Evolutionary conservation across 2,113 vertebrate genomes (phyloP).

Genomic region (Stegostoma tigrinum): DNA sequence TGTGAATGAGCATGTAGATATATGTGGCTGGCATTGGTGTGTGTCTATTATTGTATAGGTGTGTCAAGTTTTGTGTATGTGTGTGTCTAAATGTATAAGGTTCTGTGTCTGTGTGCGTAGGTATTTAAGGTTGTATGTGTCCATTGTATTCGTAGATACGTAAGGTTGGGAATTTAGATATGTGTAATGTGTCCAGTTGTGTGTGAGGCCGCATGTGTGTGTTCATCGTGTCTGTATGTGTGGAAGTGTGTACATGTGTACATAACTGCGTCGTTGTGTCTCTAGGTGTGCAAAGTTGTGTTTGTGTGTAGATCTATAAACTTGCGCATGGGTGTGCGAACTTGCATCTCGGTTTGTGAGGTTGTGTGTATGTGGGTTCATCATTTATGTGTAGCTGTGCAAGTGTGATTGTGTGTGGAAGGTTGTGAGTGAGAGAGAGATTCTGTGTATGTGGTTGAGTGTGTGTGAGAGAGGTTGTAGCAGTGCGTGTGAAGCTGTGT

Average conservation of each 20-base stretch:
- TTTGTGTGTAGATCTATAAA: background rate
- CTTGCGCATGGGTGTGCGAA: background rate
- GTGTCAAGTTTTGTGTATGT: background rate
- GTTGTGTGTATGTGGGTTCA: background rate
- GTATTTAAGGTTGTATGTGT: too few relatives aligned
- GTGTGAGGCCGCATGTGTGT: background rate
- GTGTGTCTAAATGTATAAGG: background rate
- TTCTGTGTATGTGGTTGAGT: background rate
- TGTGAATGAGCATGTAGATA: too few relatives aligned
- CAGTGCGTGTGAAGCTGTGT: background rate
- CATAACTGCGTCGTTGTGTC: background rate
- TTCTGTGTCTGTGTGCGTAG: background rate
- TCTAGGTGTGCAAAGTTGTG: background rate
- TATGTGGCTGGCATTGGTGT: too few relatives aligned
- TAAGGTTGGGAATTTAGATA: background rate
- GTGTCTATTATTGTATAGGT: too few relatives aligned
- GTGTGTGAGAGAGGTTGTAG: background rate
- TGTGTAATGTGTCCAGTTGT: too few relatives aligned
- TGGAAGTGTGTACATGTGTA: background rate
- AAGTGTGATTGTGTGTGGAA: background rate
- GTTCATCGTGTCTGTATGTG: background rate
- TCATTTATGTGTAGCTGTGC: background rate
- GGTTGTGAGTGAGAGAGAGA: background rate
- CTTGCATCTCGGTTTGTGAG: background rate
- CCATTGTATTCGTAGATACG: background rate